Evolutionary conservation across 2,797 vertebrate species (phyloP), one percentile per base, ranked within the genome.

Genomic region (Darevskia nairensis): DNA sequence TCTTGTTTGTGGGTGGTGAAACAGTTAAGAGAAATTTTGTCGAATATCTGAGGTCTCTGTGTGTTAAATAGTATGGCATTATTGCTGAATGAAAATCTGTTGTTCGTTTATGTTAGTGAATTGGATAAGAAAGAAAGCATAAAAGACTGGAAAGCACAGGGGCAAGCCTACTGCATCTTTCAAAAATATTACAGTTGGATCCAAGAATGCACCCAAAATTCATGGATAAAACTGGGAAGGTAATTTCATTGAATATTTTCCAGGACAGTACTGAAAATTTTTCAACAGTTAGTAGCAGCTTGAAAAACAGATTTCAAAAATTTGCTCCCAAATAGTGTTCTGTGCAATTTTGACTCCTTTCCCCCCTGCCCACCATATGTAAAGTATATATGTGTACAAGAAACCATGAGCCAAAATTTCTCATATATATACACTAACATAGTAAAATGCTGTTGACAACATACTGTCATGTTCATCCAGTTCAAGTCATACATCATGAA

Each of bases 401-500:
- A 23, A 64, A 64, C 6, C 5, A 23, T 23, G 61, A 64, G 19
- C 61, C 61, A 64, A 64, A 64, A 64, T 64, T 23, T 19, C 61
- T 19, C 15, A 55, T 64, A 64, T 6, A 64, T 64, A 64, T 64
- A 64, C 61, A 64, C 21, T 19, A 19, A 50, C 1, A 75, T 23
- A 55, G 32, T 10, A 41, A n/a, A 19, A 84, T 90, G 55, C 76
- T 83, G 80, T 78, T 83, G 87, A 72, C 92, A 92, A 88, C 64
- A 80, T 85, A 68, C 44, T 19, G 32, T 21, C 84, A 69, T 0
- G 35, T 21, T 93, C 44, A 86, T 82, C 61, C 32, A 68, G n/a
- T 21, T 79, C 84, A 87, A 91, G 35, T 64, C 80, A 86, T 25
- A 9, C 3, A 91, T 91, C 85, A 19, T 2, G 88, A 93, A 83